A percentile compares a stretch with the other conserved stretches of the same genome.
phyloP scores from a whole-genome alignment of 2,113 vertebrate species.

The Butorides virescens region DNA sequence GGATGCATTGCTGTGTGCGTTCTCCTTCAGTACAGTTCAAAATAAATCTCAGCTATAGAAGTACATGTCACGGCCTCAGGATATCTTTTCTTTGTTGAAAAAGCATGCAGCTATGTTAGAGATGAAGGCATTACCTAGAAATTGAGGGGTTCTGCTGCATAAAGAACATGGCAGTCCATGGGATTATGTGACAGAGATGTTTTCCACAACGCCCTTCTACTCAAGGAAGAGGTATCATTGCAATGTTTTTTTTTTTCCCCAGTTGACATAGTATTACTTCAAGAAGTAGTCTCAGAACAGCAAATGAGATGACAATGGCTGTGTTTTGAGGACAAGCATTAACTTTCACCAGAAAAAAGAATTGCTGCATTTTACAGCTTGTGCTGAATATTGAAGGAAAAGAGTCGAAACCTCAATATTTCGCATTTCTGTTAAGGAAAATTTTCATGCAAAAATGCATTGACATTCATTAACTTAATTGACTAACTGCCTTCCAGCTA shows the following conservation, averaged over 20 bases:
- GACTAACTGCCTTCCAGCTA: neutral
- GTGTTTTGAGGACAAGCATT: neutral
- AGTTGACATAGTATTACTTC: neutral
- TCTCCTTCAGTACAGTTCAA: neutral
- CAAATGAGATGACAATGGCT: neutral
- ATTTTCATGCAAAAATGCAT: neutral
- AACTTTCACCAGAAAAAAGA: neutral
- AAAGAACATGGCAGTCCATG: neutral
- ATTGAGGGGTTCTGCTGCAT: neutral
- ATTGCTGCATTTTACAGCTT: neutral
- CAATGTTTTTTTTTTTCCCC: neutral
- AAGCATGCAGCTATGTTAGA: neutral
- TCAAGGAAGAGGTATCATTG: neutral
- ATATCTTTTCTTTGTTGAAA: neutral
- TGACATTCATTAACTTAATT: neutral
- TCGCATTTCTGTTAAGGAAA: neutral
- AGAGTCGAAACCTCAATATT: neutral
- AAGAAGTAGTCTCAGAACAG: neutral
- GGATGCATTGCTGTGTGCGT: neutral
- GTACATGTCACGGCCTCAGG: neutral
- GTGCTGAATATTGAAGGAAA: neutral
- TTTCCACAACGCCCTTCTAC: neutral
- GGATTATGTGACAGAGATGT: neutral
- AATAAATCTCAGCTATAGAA: slow-evolving; percentile 14
- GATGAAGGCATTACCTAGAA: neutral